These are phyloP conservation scores for Herpailurus yagouaroundi DNA, from an alignment of 2,113 vertebrate genomes.

Conservation along the genomic window DNA sequence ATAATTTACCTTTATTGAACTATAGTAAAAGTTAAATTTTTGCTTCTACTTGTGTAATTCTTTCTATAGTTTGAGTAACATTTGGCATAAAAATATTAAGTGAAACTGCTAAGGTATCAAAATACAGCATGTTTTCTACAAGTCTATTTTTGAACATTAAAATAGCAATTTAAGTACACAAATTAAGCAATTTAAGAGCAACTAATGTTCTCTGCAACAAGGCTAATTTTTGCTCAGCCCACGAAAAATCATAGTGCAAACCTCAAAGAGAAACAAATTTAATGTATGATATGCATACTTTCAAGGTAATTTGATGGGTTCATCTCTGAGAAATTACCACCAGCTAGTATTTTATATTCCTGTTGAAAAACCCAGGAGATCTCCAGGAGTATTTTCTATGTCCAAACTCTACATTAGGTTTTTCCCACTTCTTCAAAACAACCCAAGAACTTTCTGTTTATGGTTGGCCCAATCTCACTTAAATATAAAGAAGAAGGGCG, in stretches of 20 bases:
- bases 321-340: neutral
- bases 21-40: neutral
- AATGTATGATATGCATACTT: neutral
- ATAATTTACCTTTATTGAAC: neutral
- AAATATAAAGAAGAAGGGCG: neutral
- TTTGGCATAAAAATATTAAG: neutral
- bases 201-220: neutral
- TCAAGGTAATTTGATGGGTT: neutral
- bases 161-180: neutral
- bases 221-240: neutral
- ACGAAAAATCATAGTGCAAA: neutral
- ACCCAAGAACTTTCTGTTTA: neutral
- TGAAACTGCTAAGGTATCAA: neutral
- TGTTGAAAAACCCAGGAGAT: neutral
- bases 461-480: neutral
- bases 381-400: neutral
- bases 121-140: neutral
- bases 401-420: neutral
- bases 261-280: neutral
- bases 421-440: neutral
- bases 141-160: neutral
- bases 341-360: neutral
- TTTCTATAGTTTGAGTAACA: neutral
- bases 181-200: too few relatives aligned
- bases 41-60: neutral